Evolutionary conservation across 2,888 invertebrate species (phyloP).

Genomic region (Lasius platythorax): DNA sequence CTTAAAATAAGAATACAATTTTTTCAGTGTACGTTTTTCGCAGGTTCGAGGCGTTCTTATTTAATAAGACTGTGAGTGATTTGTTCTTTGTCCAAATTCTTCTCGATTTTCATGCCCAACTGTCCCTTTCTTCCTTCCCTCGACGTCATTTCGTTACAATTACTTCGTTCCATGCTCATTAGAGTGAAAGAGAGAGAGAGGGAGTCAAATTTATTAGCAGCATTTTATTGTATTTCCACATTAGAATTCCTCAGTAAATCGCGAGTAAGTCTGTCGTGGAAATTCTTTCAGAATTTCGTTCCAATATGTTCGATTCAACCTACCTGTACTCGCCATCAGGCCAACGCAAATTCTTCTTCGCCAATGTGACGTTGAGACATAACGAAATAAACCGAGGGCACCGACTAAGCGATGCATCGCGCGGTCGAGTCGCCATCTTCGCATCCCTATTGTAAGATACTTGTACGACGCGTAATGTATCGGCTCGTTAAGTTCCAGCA

Average conservation of each 20-base stretch:
- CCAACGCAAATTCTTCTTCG: not conserved
- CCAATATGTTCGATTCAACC: not conserved
- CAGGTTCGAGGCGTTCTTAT: too few relatives aligned
- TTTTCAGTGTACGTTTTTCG: too few relatives aligned
- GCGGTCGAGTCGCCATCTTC: slow-evolving; percentile 45
- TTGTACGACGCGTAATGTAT: slow-evolving; percentile 69
- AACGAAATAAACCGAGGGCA: slow-evolving; percentile 31
- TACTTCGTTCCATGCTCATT: not conserved
- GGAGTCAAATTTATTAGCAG: not conserved
- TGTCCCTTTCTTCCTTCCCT: not conserved
- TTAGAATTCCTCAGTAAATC: not conserved
- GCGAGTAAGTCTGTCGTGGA: not conserved
- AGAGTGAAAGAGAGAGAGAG: not conserved
- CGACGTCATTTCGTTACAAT: not conserved
- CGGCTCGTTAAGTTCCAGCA: slow-evolving; percentile 72
- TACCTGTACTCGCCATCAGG: not conserved
- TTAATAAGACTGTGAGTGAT: too few relatives aligned
- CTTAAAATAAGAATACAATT: too few relatives aligned
- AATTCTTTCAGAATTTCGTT: not conserved
- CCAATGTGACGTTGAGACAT: not conserved
- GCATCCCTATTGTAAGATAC: slow-evolving; percentile 53
- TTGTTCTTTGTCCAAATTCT: too few relatives aligned
- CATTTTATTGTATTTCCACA: not conserved
- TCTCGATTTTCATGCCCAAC: too few relatives aligned
- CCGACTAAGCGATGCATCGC: not conserved